Evolutionary conservation across 1,140 invertebrate species (phyloP), one percentile per base, ranked within the genome.

Genomic region (Lasioglossum baleicum): DNA sequence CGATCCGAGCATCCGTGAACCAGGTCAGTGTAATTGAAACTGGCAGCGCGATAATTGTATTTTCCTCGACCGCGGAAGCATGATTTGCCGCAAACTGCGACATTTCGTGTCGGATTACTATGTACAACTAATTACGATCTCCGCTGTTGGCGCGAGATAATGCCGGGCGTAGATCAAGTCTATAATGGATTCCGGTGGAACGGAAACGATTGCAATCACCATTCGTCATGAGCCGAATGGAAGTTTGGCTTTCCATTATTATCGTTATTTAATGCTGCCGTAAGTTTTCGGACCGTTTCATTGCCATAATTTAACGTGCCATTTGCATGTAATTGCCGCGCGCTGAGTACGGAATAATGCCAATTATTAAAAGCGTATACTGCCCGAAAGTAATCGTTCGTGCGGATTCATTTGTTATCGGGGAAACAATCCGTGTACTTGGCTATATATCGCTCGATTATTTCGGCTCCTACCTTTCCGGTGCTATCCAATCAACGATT

Each of bases 251-350:
- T 67, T 79, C 75, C 86, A 72, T 73, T 67, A 75, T 82, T 80
- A 84, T 65, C 65, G 82, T 80, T 87, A 81, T 85, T 88, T 84
- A 87, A 84, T 80, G 69, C 70, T 67, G 76, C 84, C 83, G 75
- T 85, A 81, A 80, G 84, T 87, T 83, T 80, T 82, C 83, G 48
- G 72, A 63, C 63, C 77, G 84, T 81, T 87, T 85, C 82, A 85
- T 89, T 89, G 88, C 79, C 87, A 87, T 88, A 89, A 88, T 89
- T 87, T 83, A 85, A 81, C 83, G 81, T 87, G 75, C 83, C 83
- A 81, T 88, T 88, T 85, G 81, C 81, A 77, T 79, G 61, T 75
- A 80, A 85, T 87, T 85, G 83, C 75, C 63, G 74, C 22, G 31
- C 70, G 44, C 42, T 56, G 73, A 40, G 80, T 73, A 60, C 69